Conservation (phyloP, 2,888 invertebrate genomes). For the Lasioglossum villosulum region DNA sequence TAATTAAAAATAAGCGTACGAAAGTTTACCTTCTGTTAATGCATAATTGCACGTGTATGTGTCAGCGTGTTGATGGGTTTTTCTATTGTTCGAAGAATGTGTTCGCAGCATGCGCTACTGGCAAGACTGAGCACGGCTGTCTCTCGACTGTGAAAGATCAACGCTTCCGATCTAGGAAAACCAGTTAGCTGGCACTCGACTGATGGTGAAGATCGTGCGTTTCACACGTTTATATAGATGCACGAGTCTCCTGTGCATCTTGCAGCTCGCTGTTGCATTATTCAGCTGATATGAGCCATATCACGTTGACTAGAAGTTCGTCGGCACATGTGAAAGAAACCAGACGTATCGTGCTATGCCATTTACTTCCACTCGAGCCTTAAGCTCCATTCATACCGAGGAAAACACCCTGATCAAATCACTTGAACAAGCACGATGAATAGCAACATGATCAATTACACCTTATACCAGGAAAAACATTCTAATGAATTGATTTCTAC, state of each 20-base stretch:
- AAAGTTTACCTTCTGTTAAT: background rate
- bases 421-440: background rate
- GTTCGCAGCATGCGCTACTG: background rate
- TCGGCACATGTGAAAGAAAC: conserved; percentile 41
- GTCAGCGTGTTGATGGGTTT: background rate
- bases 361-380: conserved; percentile 12
- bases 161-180: background rate
- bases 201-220: background rate
- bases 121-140: background rate
- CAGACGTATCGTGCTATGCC: background rate
- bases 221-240: conserved; percentile 42
- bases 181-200: conserved; percentile 20
- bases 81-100: background rate
- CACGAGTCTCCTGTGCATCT: conserved; percentile 9
- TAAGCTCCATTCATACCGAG: conserved; percentile 34
- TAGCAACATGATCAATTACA: too few species aligned
- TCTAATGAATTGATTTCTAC: too few species aligned
- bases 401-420: background rate
- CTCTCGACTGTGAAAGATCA: background rate
- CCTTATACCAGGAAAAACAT: too few species aligned
- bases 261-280: conserved; percentile 50
- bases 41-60: background rate
- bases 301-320: conserved; percentile 43
- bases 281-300: conserved; percentile 48
- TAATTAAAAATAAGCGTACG: background rate